A percentile compares a stretch with the other conserved stretches of the same genome.
These are phyloP conservation scores for Dascillus cervinus DNA, from an alignment of 2,888 invertebrate genomes.

Conservation along the genomic window DNA sequence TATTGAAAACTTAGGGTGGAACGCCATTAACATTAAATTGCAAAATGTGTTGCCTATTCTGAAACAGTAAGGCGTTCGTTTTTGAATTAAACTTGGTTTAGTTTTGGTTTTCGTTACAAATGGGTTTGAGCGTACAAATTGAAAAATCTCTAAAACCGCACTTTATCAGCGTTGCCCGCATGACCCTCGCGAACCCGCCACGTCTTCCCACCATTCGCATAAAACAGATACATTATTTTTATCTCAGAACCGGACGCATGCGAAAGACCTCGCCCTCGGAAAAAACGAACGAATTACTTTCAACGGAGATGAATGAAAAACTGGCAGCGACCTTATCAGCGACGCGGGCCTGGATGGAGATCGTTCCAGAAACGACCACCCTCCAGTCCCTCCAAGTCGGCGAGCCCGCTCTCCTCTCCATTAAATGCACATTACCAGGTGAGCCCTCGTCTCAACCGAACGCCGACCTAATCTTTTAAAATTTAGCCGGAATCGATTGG, in stretches of 20 bases:
- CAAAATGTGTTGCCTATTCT: too few relatives aligned
- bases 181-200: too few relatives aligned
- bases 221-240: too few relatives aligned
- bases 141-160: conserved; percentile 3
- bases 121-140: too few relatives aligned
- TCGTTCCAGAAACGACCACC: conserved; percentile 41
- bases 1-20: too few relatives aligned
- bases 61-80: too few relatives aligned
- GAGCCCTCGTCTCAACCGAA: conserved; percentile 12
- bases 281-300: conserved; percentile 35
- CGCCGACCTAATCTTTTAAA: neutral
- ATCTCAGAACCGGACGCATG: conserved; percentile 53
- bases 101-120: too few relatives aligned
- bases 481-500: conserved; percentile 61
- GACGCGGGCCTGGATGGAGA: conserved; percentile 67
- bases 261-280: conserved; percentile 48
- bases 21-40: too few relatives aligned
- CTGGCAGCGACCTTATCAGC: conserved; percentile 36
- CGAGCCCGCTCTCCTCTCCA: conserved; percentile 59
- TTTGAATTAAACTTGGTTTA: too few relatives aligned
- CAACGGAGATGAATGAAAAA: conserved; percentile 20
- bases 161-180: conserved; percentile 8
- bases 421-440: conserved; percentile 59
- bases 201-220: too few relatives aligned
- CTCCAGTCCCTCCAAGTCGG: conserved; percentile 61